phyloP scores from a whole-genome alignment of 1,140 invertebrate species.

The Sycophaga agraensis region DNA sequence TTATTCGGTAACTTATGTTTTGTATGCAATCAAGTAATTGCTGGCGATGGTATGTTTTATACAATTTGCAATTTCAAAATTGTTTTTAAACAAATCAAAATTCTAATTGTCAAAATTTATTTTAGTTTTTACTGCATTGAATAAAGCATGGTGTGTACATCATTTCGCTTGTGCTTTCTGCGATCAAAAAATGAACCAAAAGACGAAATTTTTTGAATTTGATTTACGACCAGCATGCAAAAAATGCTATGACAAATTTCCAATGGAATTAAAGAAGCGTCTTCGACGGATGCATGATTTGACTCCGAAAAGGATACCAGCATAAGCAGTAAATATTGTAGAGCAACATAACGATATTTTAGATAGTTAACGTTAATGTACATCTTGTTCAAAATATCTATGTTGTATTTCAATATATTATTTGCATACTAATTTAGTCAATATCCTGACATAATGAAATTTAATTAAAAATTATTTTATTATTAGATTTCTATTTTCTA shows the following conservation, averaged over 20 bases:
- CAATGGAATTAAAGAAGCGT: slow-evolving; percentile 88
- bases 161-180: slow-evolving; percentile 99
- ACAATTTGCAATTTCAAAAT: slow-evolving; percentile 3
- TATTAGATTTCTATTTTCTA: not conserved
- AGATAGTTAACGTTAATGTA: not conserved
- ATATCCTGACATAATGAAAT: not conserved
- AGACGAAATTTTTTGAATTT: slow-evolving; percentile 99
- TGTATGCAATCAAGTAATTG: slow-evolving; percentile 97
- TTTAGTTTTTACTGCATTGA: slow-evolving; percentile 93
- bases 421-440: not conserved
- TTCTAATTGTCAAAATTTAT: slow-evolving; percentile 13
- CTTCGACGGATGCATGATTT: slow-evolving; percentile 77
- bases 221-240: slow-evolving; percentile 98
- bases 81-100: not conserved
- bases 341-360: not conserved
- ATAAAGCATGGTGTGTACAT: slow-evolving; percentile 99
- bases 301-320: slow-evolving; percentile 59
- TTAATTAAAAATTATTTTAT: not conserved
- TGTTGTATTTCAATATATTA: not conserved
- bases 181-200: slow-evolving; percentile 96
- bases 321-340: slow-evolving; percentile 32
- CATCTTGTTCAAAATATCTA: not conserved
- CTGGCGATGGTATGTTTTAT: slow-evolving; percentile 83
- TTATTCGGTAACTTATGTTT: slow-evolving; percentile 98
- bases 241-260: slow-evolving; percentile 97